Base-by-base conservation (phyloP, 2,797 vertebrate genomes). In the Sus cebifrons region DNA sequence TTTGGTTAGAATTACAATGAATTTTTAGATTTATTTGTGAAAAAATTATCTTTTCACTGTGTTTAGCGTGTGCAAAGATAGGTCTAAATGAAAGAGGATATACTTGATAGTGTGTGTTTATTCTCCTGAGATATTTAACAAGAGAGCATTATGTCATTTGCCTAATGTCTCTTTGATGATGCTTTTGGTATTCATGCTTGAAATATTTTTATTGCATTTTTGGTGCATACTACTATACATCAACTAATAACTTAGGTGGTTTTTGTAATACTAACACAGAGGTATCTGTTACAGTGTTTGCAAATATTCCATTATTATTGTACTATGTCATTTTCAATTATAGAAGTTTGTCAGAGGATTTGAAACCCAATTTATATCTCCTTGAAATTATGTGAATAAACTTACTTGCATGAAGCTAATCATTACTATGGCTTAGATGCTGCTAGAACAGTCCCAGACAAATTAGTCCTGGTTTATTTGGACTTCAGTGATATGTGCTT, bases 281-380 rank as follows among this genome's bases (percentile, higher is more conserved):
- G 32, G 27, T 91, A 89, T 93, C 64, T 83, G 2, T 90, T 83
- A 44, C 23, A 91, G 79, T 79, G 54, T 32, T 90, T 89, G 3
- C 49, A 89, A 81, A 56, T 89, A 4, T 64, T 75, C 11, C 25
- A 3, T 81, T 91, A 52, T 65, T 91, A 92, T 44, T 90, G 14
- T 75, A 52, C 68, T 91, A 16, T 64, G 0, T 92, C 73, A 62
- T 79, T 96, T 96, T 91, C 23, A 95, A 23, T 85, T 44, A 49
- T 4, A 89, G 18, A 21, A 73, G 5, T 79, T 18, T 89, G 27
- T 40, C 73, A 77, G 70, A 93, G 25, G 7, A 75, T 91, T 86
- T 87, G 25, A 85, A 89, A 60, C 13, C 7, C 56, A 60, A 6
- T 81, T 94, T 95, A 13, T 1, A 36, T 67, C 32, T 86, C 86